Conservation (phyloP, 2,797 vertebrate genomes). For the Corythornis leucogaster region DNA sequence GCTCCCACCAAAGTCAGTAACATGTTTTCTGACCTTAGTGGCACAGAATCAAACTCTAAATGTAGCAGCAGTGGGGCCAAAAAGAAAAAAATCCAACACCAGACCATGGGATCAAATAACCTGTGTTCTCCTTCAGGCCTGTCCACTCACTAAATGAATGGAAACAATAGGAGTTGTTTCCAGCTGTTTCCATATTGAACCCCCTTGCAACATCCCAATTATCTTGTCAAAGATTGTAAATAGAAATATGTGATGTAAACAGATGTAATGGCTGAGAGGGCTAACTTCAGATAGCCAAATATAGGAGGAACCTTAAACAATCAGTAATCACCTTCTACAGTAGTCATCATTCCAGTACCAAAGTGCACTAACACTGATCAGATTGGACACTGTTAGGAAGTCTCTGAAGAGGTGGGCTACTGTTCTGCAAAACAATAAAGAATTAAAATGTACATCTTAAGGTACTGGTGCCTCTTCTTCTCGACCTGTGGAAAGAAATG, state of each 20-base stretch:
- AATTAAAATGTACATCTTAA: background rate
- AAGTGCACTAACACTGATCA: background rate
- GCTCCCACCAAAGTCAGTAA: background rate
- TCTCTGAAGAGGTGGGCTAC: background rate
- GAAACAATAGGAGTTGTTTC: background rate
- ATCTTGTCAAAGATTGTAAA: background rate
- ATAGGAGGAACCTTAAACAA: background rate
- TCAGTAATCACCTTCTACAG: conserved; percentile 20
- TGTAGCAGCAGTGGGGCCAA: background rate
- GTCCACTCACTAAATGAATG: background rate
- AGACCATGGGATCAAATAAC: background rate
- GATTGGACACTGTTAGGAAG: background rate
- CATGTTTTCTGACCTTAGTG: background rate
- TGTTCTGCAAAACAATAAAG: background rate
- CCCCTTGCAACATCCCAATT: background rate
- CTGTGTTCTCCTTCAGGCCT: background rate
- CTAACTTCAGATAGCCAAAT: background rate
- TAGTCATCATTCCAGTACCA: background rate
- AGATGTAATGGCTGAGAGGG: background rate
- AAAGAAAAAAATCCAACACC: background rate
- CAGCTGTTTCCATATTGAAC: background rate
- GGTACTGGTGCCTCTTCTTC: background rate
- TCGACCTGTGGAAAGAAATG: background rate
- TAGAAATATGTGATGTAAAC: background rate
- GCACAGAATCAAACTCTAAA: background rate